Evolutionary conservation across 1,140 invertebrate species (phyloP).

Genomic region (Antheraea pernyi): DNA sequence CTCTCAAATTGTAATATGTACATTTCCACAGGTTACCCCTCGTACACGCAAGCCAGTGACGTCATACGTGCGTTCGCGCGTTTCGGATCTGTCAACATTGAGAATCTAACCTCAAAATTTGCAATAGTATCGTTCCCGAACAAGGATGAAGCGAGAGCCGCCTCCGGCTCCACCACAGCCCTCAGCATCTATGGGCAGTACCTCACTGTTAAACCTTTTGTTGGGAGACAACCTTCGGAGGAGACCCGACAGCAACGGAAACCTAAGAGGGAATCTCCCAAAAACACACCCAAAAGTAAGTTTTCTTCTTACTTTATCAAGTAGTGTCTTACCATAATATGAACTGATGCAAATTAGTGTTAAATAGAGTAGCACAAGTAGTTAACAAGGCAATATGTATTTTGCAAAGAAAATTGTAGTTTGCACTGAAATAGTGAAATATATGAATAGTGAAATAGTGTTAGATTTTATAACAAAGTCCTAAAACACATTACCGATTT

Average conservation of each 20-base stretch:
- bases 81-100: slow-evolving; percentile 38
- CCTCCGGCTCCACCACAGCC: slow-evolving; percentile 31
- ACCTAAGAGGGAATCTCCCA: slow-evolving; percentile 25
- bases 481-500: no score
- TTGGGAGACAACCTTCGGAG: neutral
- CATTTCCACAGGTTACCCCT: slow-evolving; percentile 40
- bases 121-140: slow-evolving; percentile 33
- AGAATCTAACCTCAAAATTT: slow-evolving; percentile 29
- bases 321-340: no score
- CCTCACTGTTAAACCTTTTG: slow-evolving; percentile 34
- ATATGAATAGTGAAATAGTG: no score
- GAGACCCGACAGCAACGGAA: neutral
- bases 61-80: slow-evolving; percentile 35
- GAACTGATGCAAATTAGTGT: no score
- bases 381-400: no score
- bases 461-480: no score
- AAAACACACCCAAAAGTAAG: slow-evolving; percentile 38
- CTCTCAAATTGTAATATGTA: no score
- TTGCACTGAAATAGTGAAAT: no score
- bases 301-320: neutral
- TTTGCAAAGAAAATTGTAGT: no score
- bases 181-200: slow-evolving; percentile 46
- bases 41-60: slow-evolving; percentile 46
- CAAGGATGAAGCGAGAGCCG: slow-evolving; percentile 27
- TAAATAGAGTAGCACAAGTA: no score